phyloP scores from a whole-genome alignment of 2,797 vertebrate genomes.

The Sebastes oblongus region DNA sequence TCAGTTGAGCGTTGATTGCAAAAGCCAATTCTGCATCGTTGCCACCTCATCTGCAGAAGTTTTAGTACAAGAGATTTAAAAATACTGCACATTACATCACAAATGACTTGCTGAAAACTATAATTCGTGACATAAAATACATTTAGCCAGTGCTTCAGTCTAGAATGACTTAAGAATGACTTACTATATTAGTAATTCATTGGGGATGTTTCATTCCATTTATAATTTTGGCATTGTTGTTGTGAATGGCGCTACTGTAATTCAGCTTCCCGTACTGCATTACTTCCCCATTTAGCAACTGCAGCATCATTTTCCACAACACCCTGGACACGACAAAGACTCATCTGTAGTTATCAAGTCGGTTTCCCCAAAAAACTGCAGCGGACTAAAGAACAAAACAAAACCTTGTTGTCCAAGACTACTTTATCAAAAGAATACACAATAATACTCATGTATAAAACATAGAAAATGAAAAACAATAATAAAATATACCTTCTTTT shows the following conservation, averaged over 20 bases:
- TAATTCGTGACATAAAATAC: background rate
- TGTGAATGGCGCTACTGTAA: conserved; percentile 3
- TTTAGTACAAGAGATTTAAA: background rate
- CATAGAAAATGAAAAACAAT: conserved; percentile 76
- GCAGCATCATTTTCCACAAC: conserved; percentile 52
- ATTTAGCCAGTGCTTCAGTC: background rate
- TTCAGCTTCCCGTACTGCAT: background rate
- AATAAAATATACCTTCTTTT: conserved; percentile 85
- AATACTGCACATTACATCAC: background rate
- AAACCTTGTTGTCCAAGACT: conserved; percentile 73
- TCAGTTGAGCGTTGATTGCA: background rate
- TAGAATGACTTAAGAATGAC: background rate
- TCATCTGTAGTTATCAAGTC: conserved; percentile 35
- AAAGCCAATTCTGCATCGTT: background rate
- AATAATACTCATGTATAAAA: conserved; percentile 77
- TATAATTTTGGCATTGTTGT: background rate
- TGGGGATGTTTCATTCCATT: background rate
- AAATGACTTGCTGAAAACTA: background rate
- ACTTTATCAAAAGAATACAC: conserved; percentile 84
- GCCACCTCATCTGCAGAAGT: background rate
- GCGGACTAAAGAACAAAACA: conserved; percentile 60
- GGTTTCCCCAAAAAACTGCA: conserved; percentile 28
- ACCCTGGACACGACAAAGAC: conserved; percentile 42
- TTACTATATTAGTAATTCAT: background rate
- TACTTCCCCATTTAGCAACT: background rate